Conservation (phyloP, 1,140 invertebrate species). For the Asbolus verrucosus region DNA sequence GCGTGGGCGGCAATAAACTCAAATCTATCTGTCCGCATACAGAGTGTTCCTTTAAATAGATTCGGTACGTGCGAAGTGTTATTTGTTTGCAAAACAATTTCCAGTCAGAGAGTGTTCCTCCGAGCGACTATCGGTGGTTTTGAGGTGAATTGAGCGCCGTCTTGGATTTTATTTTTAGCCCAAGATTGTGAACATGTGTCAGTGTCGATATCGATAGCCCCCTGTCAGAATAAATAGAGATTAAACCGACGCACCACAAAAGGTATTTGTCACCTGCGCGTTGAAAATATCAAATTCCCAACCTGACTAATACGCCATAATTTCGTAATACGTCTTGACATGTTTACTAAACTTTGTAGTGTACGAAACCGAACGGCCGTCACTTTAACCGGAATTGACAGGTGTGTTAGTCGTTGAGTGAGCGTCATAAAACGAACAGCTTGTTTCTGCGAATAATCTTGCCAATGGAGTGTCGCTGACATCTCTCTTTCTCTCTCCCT, state of each 20-base stretch:
- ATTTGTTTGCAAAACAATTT: too few relatives aligned
- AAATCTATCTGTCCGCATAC: too few relatives aligned
- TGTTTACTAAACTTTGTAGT: slow-evolving; percentile 43
- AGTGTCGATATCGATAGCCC: slow-evolving; percentile 24
- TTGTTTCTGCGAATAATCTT: slow-evolving; percentile 23
- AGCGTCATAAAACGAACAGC: slow-evolving; percentile 13
- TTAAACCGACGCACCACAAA: slow-evolving; percentile 16
- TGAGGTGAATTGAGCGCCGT: too few relatives aligned
- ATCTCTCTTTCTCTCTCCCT: neutral
- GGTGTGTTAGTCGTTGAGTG: slow-evolving; percentile 39
- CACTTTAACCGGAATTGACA: slow-evolving; percentile 42
- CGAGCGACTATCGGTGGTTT: too few relatives aligned
- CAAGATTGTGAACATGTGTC: slow-evolving; percentile 11
- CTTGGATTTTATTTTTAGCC: neutral
- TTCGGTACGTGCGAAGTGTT: too few relatives aligned
- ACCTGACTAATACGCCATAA: slow-evolving; percentile 32
- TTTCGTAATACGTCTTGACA: slow-evolving; percentile 41
- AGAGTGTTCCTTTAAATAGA: too few relatives aligned
- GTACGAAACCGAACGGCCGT: slow-evolving; percentile 23
- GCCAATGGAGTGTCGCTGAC: slow-evolving; percentile 13
- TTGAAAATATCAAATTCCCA: slow-evolving; percentile 35
- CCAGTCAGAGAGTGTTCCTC: too few relatives aligned
- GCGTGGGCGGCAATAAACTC: too few relatives aligned
- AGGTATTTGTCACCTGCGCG: slow-evolving; percentile 29
- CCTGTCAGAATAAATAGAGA: neutral